Base-by-base conservation (phyloP, 2,888 invertebrate species). In the Pomacea canaliculata region DNA sequence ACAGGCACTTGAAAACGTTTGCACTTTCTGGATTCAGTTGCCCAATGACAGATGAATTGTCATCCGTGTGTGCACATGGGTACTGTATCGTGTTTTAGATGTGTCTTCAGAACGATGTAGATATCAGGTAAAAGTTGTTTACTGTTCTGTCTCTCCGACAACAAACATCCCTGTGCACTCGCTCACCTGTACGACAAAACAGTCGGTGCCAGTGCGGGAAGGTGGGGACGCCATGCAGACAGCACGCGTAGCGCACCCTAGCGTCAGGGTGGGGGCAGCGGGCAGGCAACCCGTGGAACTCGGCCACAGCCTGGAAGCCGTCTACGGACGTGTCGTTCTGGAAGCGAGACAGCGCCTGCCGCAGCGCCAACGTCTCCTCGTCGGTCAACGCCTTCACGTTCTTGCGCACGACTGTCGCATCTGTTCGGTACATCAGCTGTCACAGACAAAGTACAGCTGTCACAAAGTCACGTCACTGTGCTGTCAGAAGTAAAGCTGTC, bases 121-220 rank as follows among this genome's bases (percentile, higher is more conserved):
- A 37, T 37, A 5, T 37, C 37, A 37, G 37, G 5, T 37, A 37
- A 23, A 23, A 0, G 23, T 23, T 23, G 23, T 23, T 23, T 37
- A 37, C 37, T 37, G 37, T 37, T 37, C 37, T 37, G 37, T 5
- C 37, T 37, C 5, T 37, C 37, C 37, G 37, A 37, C 37, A 37
- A 37, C 37, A 5, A 37, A 37, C 37, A 37, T 37, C 37, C 37
- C 37, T 37, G 37, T 37, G 1, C 37, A 1, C 37, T 37, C 4
- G 37, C 37, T 37, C 37, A 74, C 73, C 73, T 82, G 80, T 9
- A 75, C 71, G 19, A 81, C 77, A 51, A 81, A 78, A 60, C n/a
- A 82, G 73, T 18, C 82, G 71, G 72, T 82, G 82, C 82, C 82
- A 82, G 73, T 82, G 82, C 9, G 80, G 79, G 59, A 82, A 82